phyloP scores from a whole-genome alignment of 1,140 invertebrate species.

The Oscheius sp. region DNA sequence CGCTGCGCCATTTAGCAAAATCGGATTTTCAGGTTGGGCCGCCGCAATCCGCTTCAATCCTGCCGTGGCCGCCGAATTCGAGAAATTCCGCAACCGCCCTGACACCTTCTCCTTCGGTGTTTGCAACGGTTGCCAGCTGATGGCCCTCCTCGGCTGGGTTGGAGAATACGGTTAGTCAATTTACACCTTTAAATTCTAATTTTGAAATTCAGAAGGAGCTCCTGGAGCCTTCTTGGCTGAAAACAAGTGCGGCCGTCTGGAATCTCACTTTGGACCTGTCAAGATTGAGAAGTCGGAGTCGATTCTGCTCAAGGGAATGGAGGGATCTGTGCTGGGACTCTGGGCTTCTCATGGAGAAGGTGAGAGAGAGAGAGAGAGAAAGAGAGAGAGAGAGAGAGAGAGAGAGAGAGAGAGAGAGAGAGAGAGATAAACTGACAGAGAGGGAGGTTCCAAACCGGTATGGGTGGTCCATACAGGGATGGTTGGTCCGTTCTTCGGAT shows the following conservation, averaged over 20 bases:
- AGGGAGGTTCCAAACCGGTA: too few relatives aligned
- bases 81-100: conserved; percentile 70
- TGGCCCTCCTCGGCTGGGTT: conserved; percentile 73
- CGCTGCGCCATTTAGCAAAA: too few relatives aligned
- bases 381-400: too few relatives aligned
- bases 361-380: too few relatives aligned
- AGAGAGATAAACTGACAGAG: too few relatives aligned
- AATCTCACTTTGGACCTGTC: conserved; percentile 75
- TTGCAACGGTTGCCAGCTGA: conserved; percentile 94
- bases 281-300: conserved; percentile 74
- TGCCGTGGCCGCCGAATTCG: conserved; percentile 71
- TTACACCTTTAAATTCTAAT: not conserved
- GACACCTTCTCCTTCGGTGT: conserved; percentile 93
- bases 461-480: too few relatives aligned
- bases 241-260: conserved; percentile 83
- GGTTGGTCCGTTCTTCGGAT: too few relatives aligned
- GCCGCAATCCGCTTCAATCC: conserved; percentile 78
- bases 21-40: conserved; percentile 75
- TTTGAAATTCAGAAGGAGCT: not conserved
- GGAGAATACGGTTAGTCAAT: conserved; percentile 42
- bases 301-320: conserved; percentile 85
- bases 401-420: too few relatives aligned
- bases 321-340: conserved; percentile 77
- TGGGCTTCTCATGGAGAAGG: conserved; percentile 98
- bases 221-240: conserved; percentile 73